Base-by-base conservation (phyloP, 1,140 invertebrate species). In the Wasmannia auropunctata region DNA sequence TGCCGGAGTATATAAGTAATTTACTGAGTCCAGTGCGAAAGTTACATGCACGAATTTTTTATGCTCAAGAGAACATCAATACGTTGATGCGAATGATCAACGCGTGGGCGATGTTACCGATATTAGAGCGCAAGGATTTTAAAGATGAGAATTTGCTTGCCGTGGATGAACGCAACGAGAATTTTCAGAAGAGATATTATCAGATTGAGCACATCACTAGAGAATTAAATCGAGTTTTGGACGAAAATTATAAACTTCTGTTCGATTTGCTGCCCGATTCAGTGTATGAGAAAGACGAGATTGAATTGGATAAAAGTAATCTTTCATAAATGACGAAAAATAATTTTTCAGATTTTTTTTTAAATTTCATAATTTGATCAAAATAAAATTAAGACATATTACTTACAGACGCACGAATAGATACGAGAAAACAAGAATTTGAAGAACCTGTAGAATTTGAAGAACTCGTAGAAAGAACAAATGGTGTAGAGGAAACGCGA, bases 121-220 rank as follows among this genome's bases (percentile, higher is more conserved):
- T 98, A 28, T 97, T 97, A 92, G 96, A 97, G 87, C 93, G 97
- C 6, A 96, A 94, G 91, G 96, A 97, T 88, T 94, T 95, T 0
- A 97, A 96, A 91, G 95, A 96, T 84, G 96, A 97, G 58, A 94
- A 96, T 72, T 91, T 97, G 22, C 91, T 98, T 0, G 94, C 95
- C 76, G 89, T 97, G 2, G 95, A 96, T n/a, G 97, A 97, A 85
- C 92, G 96, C 28, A 93, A 95, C 49, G 94, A 97, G 92, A 91
- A 93, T 92, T 90, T 96, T 43, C 84, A 94, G 60, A 94, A 95
- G 87, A 94, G 96, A 37, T 97, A 96, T 86, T 91, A 93, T 1
- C 95, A 96, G 81, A 96, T 98, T 28, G 92, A 94, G 60, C 92
- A 92, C 2, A 94, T 96, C 51, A 96, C 96, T 8, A 91, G 94